Conservation (phyloP, 2,888 invertebrate species). For the Drosophila heteroneura region DNA sequence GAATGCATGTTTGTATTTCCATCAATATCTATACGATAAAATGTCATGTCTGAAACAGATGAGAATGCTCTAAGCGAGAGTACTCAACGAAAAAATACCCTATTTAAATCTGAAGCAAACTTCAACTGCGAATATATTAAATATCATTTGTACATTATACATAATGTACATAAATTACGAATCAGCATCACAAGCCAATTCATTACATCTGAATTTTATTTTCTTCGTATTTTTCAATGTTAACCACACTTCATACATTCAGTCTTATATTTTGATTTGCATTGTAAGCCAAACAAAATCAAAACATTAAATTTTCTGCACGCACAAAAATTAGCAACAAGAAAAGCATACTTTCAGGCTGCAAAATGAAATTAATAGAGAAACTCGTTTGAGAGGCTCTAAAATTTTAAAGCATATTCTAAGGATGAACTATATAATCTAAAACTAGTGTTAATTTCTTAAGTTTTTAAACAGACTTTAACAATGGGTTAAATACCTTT, state of each 20-base stretch:
- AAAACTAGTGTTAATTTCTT: background rate
- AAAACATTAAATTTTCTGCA: background rate
- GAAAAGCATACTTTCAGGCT: background rate
- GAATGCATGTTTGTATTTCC: background rate
- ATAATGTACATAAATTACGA: background rate
- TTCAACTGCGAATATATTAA: background rate
- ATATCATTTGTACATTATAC: too few relatives aligned
- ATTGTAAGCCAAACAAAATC: too few relatives aligned
- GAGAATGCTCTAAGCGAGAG: background rate
- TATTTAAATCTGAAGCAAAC: background rate
- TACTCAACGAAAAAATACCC: background rate
- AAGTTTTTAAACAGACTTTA: background rate
- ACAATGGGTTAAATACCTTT: background rate
- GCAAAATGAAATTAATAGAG: background rate
- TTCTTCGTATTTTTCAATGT: background rate
- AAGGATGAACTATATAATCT: background rate
- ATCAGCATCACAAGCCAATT: background rate
- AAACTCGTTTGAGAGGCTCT: background rate
- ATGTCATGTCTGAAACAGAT: background rate
- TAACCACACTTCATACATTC: background rate
- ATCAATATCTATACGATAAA: background rate
- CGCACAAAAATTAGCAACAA: background rate
- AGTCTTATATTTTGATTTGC: too few relatives aligned
- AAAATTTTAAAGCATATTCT: background rate
- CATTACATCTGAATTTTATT: background rate